Evolutionary conservation across 2,888 invertebrate species (phyloP).

Genomic region (Lapara coniferarum): DNA sequence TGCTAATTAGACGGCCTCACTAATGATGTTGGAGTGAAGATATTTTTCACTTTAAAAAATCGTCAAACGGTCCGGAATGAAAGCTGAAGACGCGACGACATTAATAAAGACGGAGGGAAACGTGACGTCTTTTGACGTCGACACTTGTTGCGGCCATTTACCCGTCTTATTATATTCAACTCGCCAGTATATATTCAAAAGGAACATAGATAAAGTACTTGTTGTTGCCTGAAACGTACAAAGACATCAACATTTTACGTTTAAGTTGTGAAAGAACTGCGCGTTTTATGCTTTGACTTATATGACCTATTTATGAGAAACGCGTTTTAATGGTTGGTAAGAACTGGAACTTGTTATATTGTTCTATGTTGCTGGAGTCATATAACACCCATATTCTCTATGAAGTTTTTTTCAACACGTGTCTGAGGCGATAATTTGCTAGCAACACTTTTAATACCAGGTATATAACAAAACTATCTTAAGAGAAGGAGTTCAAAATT

Average conservation of each 20-base stretch:
- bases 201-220: background rate
- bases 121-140: conserved; percentile 50
- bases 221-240: background rate
- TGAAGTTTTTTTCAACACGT: too few species aligned
- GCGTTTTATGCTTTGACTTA: too few species aligned
- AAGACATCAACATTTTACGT: background rate
- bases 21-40: conserved; percentile 35
- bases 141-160: conserved; percentile 64
- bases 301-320: too few species aligned
- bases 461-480: too few species aligned
- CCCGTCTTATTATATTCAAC: conserved; percentile 15
- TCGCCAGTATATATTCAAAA: conserved; percentile 11
- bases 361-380: too few species aligned
- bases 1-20: conserved; percentile 32
- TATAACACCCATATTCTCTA: too few species aligned
- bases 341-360: too few species aligned
- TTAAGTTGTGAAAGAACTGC: too few species aligned
- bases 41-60: conserved; percentile 39
- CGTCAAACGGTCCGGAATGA: conserved; percentile 39
- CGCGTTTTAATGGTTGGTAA: too few species aligned
- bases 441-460: too few species aligned
- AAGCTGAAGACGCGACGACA: conserved; percentile 45
- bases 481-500: too few species aligned
- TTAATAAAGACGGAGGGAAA: conserved; percentile 56
- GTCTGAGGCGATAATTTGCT: too few species aligned